Evolutionary conservation across 2,797 vertebrate species (phyloP), one percentile per base, ranked within the genome.

Genomic region (Margarornis squamiger): DNA sequence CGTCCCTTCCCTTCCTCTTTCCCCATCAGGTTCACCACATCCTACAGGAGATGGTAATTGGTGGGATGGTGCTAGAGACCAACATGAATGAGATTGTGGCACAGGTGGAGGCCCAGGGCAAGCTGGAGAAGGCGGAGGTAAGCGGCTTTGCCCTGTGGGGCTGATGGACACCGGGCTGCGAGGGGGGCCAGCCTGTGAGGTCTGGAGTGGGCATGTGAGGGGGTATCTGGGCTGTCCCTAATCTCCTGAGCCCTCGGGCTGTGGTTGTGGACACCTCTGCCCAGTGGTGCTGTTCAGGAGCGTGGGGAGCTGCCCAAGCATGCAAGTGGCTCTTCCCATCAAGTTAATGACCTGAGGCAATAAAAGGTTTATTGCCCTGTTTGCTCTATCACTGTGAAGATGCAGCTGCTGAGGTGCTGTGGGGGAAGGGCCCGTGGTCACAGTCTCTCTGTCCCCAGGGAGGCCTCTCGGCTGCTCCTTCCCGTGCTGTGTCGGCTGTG

Each of bases 71-170:
- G 65, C 94, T 99, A 95, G 99, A 99, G 97, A 99, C 99, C 84
- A 99, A 99, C 96, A 99, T 99, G 99, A 99, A 99, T 24, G 99
- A 99, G 97, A 99, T 99, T 0, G 98, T 99, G 22, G 98, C 98
- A 0, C 99, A 99, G 95, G 98, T 99, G 24, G 99, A 99, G 95
- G 96, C 99, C 52, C 99, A 99, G 96, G 99, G 98, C 97, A 98
- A 98, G 75, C 98, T 99, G 98, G 99, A 99, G 97, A 99, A 99
- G 90, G 99, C 98, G 0, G 99, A 99, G 98, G 99, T 99, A 93
- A 98, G 98, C 12, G 1, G 86, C 65, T n/a, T 10, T 80, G 20
- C 34, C 43, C 70, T 2, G 0, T 0, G 34, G 57, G 46, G 67
- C 71, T 63, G 43, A 4, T 27, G 41, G 48, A 24, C 19, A 22